These are phyloP conservation scores for Coptodon rendalli DNA, from an alignment of 2,113 vertebrate genomes.

Conservation along the genomic window DNA sequence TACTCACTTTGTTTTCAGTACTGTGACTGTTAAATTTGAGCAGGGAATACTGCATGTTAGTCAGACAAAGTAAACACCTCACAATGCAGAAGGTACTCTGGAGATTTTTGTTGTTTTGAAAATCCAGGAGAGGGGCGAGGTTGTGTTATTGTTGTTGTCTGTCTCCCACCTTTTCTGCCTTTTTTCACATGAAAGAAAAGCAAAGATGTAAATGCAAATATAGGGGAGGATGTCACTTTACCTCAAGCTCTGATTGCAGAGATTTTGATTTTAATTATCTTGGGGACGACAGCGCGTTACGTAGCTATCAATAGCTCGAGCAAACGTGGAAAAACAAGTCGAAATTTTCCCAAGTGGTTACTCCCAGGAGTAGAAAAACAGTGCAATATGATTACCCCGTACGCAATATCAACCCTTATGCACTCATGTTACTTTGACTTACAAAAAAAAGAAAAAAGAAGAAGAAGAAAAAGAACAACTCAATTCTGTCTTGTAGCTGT, in stretches of 20 bases:
- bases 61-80: conserved; percentile 20
- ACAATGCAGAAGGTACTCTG: not conserved
- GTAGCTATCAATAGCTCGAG: not conserved
- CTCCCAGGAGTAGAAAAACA: not conserved
- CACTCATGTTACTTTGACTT: not conserved
- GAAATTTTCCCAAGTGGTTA: not conserved
- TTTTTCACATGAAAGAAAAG: conserved; percentile 15
- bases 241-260: not conserved
- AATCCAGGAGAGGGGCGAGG: not conserved
- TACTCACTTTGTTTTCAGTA: not conserved
- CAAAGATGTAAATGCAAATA: conserved; percentile 5
- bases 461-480: not conserved
- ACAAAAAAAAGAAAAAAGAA: not conserved
- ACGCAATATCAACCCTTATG: not conserved
- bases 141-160: not conserved
- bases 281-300: not conserved
- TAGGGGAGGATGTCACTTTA: not conserved
- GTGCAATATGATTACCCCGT: not conserved
- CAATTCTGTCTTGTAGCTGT: not conserved
- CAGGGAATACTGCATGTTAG: not conserved
- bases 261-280: conserved; percentile 12
- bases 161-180: not conserved
- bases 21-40: not conserved
- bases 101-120: conserved; percentile 1
- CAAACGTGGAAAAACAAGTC: not conserved